phyloP scores from a whole-genome alignment of 2,888 invertebrate genomes.

The Metellina segmentata region DNA sequence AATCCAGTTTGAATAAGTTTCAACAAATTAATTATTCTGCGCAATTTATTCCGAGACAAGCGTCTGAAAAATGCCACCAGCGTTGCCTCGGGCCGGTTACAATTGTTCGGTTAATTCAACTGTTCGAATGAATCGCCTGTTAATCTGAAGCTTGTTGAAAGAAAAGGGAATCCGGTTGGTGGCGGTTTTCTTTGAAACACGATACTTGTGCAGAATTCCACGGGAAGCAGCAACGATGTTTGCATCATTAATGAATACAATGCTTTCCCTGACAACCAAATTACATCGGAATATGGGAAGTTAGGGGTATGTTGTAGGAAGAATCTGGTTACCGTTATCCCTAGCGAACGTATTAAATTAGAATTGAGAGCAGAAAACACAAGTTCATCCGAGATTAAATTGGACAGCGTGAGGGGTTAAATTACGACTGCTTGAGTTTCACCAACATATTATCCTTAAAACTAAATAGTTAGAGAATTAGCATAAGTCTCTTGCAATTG shows the following conservation, averaged over 20 bases:
- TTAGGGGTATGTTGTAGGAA: conserved; percentile 6
- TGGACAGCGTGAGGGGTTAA: conserved; percentile 17
- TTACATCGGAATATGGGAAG: conserved; percentile 14
- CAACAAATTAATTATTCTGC: neutral
- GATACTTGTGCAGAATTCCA: conserved; percentile 4
- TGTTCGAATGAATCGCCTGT: neutral
- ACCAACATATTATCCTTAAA: conserved; percentile 30
- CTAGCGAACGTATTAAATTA: conserved; percentile 3
- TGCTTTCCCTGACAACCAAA: conserved; percentile 39
- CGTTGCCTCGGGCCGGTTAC: neutral
- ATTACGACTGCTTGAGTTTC: conserved; percentile 37
- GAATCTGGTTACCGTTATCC: conserved; percentile 39
- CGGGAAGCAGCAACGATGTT: conserved; percentile 32
- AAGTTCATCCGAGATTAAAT: conserved; percentile 19
- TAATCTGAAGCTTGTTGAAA: conserved; percentile 36
- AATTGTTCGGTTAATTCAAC: conserved; percentile 17
- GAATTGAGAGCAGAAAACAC: conserved; percentile 16
- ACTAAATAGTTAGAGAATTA: conserved; percentile 40
- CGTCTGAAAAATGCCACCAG: neutral
- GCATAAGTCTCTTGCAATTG: conserved; percentile 23
- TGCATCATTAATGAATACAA: conserved; percentile 50
- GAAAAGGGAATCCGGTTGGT: neutral
- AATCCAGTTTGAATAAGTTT: neutral
- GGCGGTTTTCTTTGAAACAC: conserved; percentile 10
- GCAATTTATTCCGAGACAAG: conserved; percentile 6